These are phyloP conservation scores for Mesocentrotus franciscanus DNA, from an alignment of 53 echinoderm and acorn worm species.

Conservation along the genomic window DNA sequence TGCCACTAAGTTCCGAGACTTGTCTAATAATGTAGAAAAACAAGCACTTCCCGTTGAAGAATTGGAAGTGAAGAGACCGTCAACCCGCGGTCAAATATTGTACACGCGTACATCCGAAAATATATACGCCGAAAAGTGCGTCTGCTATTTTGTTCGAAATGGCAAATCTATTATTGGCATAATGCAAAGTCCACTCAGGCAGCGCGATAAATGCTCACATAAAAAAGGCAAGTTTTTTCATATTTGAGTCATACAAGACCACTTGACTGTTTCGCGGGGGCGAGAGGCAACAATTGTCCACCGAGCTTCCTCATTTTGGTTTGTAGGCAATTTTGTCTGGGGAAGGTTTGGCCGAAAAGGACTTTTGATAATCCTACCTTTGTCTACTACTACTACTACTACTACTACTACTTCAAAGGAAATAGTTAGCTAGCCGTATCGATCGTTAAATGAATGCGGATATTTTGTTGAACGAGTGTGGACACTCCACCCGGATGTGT, in stretches of 20 bases:
- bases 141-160: background rate
- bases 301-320: constrained; percentile 3
- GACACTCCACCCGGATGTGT: constrained; percentile 20
- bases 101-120: background rate
- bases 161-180: background rate
- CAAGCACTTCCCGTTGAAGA: background rate
- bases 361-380: background rate
- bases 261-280: constrained; percentile 3
- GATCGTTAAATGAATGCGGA: background rate
- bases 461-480: constrained; percentile 1
- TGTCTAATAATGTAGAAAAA: background rate
- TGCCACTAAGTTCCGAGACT: background rate
- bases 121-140: background rate
- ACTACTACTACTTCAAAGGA: background rate
- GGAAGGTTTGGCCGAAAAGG: background rate
- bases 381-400: background rate
- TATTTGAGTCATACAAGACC: background rate
- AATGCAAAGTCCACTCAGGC: background rate
- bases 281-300: background rate
- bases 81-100: background rate
- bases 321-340: background rate
- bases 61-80: background rate
- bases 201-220: background rate
- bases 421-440: constrained; percentile 8
- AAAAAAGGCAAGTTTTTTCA: background rate